Percentiles rank a stretch among this genome's conserved stretches.
Conservation (phyloP, 2,797 vertebrate genomes). For the Austrolebias charrua region DNA sequence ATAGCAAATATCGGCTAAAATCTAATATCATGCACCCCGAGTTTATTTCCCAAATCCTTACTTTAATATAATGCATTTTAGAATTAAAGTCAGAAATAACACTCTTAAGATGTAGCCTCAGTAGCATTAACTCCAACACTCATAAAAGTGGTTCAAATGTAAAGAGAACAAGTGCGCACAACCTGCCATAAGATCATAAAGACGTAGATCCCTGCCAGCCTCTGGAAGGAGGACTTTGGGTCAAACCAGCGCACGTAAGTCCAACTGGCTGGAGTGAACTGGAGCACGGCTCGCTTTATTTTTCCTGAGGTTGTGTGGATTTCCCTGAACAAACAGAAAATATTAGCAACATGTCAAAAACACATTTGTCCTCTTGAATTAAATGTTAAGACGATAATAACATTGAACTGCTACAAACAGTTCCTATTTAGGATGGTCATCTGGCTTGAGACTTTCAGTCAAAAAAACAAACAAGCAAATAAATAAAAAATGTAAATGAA, state of each 20-base stretch:
- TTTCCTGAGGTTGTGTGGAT: slow-evolving; percentile 96
- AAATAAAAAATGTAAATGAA: too few relatives aligned
- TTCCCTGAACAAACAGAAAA: slow-evolving; percentile 78
- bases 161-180: slow-evolving; percentile 42
- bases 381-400: background rate
- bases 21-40: too few relatives aligned
- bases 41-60: too few relatives aligned
- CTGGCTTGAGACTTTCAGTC: too few relatives aligned
- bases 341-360: slow-evolving; percentile 12
- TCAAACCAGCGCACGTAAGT: slow-evolving; percentile 96
- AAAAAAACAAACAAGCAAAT: too few relatives aligned
- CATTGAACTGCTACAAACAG: too few relatives aligned
- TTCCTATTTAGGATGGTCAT: too few relatives aligned
- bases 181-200: slow-evolving; percentile 99
- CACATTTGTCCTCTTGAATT: background rate
- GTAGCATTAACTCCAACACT: background rate
- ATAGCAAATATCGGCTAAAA: too few relatives aligned
- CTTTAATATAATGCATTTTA: too few relatives aligned
- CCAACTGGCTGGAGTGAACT: slow-evolving; percentile 98
- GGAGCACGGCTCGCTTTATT: slow-evolving; percentile 91
- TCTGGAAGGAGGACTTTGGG: slow-evolving; percentile 94
- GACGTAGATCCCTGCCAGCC: slow-evolving; percentile 92
- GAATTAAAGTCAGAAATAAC: too few relatives aligned
- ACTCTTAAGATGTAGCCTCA: too few relatives aligned
- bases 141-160: background rate